A percentile compares a stretch with the other conserved stretches of the same genome.
Evolutionary conservation across 1,140 invertebrate species (phyloP).

Genomic region (Calliopsis andreniformis): DNA sequence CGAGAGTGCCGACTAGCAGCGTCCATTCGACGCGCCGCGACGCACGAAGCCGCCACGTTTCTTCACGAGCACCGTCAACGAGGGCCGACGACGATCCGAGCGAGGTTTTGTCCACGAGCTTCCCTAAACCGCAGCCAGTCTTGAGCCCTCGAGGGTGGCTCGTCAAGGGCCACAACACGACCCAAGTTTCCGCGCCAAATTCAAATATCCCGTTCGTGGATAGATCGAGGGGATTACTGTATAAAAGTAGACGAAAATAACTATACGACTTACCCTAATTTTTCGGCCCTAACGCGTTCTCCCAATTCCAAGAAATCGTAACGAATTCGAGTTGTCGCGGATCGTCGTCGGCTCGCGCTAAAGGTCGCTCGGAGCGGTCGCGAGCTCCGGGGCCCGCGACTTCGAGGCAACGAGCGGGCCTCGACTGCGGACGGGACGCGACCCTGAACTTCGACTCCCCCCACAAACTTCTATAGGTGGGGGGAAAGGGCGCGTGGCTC

Average conservation of each 20-base stretch:
- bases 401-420: constrained; percentile 13
- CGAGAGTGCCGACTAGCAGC: not conserved
- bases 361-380: not conserved
- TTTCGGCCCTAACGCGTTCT: not conserved
- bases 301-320: not conserved
- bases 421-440: constrained; percentile 28
- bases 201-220: constrained; percentile 7
- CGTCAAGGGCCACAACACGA: no score
- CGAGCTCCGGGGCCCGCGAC: not conserved
- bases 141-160: no score
- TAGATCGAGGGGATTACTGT: constrained; percentile 22
- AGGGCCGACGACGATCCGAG: constrained; percentile 1
- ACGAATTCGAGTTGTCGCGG: not conserved
- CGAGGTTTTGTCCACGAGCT: not conserved
- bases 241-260: constrained; percentile 55
- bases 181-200: not conserved
- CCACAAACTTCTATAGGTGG: not conserved
- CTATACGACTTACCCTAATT: constrained; percentile 32
- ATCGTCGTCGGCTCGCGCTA: not conserved
- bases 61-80: not conserved
- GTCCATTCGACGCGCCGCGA: constrained; percentile 1
- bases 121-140: no score
- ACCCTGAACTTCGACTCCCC: constrained; percentile 5
- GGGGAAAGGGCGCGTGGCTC: not conserved
- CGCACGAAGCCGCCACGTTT: not conserved